Evolutionary conservation across 2,797 vertebrate species (phyloP).

Genomic region (Echeneis naucrates): DNA sequence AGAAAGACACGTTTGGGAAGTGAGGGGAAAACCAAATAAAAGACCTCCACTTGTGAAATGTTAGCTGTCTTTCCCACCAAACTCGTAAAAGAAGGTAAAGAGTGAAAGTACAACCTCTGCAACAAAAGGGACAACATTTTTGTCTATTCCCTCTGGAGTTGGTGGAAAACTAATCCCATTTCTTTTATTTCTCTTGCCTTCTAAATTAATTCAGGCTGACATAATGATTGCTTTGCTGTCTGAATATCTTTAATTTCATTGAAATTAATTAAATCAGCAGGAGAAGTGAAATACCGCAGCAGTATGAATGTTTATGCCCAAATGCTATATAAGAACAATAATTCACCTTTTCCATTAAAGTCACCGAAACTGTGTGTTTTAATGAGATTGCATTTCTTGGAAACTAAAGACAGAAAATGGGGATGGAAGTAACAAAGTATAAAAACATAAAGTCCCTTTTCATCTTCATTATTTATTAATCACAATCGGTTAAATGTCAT

Average conservation of each 20-base stretch:
- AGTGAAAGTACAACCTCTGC: conserved; percentile 13
- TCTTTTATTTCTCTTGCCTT: conserved; percentile 66
- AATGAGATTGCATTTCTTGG: background rate
- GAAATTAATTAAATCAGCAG: conserved; percentile 18
- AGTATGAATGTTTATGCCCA: background rate
- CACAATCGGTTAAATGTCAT: too few species aligned
- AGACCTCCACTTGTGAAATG: conserved; percentile 40
- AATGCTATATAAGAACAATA: background rate
- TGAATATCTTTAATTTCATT: conserved; percentile 23
- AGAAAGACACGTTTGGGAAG: conserved; percentile 19
- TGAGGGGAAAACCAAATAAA: conserved; percentile 27
- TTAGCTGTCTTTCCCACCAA: conserved; percentile 27
- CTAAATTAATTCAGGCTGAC: conserved; percentile 53
- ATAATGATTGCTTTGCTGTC: conserved; percentile 48
- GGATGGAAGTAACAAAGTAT: background rate
- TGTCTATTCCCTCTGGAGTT: conserved; percentile 35
- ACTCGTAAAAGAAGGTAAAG: conserved; percentile 14
- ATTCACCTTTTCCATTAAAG: background rate
- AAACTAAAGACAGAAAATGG: background rate
- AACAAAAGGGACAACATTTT: conserved; percentile 46
- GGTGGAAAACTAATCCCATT: conserved; percentile 50
- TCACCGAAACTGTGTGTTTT: background rate
- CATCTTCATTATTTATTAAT: background rate
- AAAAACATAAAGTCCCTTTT: background rate
- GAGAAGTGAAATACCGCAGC: background rate